Base-by-base conservation (phyloP, 2,797 vertebrate genomes). In the Notolepis coatsorum region DNA sequence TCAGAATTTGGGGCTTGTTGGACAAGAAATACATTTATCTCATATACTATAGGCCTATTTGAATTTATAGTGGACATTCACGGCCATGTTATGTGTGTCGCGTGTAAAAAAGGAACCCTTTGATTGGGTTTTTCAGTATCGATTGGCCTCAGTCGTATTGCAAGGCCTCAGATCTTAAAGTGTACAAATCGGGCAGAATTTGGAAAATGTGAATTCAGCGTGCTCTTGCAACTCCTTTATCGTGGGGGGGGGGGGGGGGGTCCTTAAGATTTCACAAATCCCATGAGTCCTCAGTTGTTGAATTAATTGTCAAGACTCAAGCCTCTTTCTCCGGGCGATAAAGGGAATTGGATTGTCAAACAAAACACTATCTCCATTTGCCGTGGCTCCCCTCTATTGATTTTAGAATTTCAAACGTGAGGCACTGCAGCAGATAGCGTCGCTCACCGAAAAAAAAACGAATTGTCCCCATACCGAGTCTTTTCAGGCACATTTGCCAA, bases 321-420 rank as follows among this genome's bases (percentile, higher is more conserved):
- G 65, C 61, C 48, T 39, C 63, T 52, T 46, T 27, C 80, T 78
- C 77, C 52, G 67, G 65, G 50, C 69, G 71, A 88, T 87, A 80
- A 83, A 88, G 63, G 67, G 73, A 84, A 88, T 87, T 54, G 77
- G 64, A 79, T 78, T 71, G 85, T 83, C 69, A 84, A 72, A 68
- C 25, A 46, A 48, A 9, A 48, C 28, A 50, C 68, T 73, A 67
- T 66, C 71, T 81, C 60, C 65, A 78, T 79, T 86, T 65, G 58
- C 56, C 59, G 54, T 27, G 23, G 67, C 61, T 76, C 53, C 27
- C 42, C 52, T 33, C 56, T 81, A 88, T 88, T 84, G 84, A 86
- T 89, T 85, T 84, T 77, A 74, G 51, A 69, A 60, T 77, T 83
- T 73, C 64, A 58, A 8, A 35, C 54, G 76, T 62, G 53, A 76